Evolutionary conservation across 2,888 invertebrate species (phyloP).

Genomic region (Phlogophora meticulosa): DNA sequence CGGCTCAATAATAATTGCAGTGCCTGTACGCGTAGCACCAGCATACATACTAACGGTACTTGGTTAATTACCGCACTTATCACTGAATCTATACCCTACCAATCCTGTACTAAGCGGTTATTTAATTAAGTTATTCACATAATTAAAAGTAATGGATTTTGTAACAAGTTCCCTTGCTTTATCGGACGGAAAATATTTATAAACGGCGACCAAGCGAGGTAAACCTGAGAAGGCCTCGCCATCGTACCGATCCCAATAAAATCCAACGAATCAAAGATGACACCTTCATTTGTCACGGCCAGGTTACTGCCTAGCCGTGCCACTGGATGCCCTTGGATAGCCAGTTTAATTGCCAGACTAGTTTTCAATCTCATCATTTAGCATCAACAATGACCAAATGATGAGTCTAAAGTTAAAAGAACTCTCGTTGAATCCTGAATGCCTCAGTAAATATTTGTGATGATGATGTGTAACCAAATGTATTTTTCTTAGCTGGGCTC

Average conservation of each 20-base stretch:
- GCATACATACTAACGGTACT: constrained; percentile 59
- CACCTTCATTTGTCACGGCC: constrained; percentile 73
- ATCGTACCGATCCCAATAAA: constrained; percentile 51
- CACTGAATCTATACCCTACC: constrained; percentile 36
- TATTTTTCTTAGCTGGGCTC: background rate
- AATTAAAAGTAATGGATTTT: constrained; percentile 49
- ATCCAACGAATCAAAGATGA: constrained; percentile 63
- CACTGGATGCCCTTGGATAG: constrained; percentile 76
- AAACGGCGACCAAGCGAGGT: constrained; percentile 33
- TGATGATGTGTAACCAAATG: background rate
- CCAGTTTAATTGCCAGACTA: constrained; percentile 55
- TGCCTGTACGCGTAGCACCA: constrained; percentile 56
- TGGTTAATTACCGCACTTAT: constrained; percentile 49
- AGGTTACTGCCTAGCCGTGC: constrained; percentile 65
- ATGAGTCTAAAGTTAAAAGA: background rate
- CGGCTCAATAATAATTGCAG: constrained; percentile 74
- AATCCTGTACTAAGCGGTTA: constrained; percentile 28
- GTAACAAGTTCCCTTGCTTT: constrained; percentile 46
- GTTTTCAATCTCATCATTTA: constrained; percentile 30
- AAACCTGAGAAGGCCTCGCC: constrained; percentile 62
- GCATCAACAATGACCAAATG: background rate
- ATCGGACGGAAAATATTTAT: constrained; percentile 42
- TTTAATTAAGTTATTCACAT: constrained; percentile 50
- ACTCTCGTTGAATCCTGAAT: background rate
- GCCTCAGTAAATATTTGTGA: constrained; percentile 3